A percentile compares a stretch with the other conserved stretches of the same genome.
Evolutionary conservation across 2,797 vertebrate species (phyloP).

Genomic region (Catostomus latipinnis): DNA sequence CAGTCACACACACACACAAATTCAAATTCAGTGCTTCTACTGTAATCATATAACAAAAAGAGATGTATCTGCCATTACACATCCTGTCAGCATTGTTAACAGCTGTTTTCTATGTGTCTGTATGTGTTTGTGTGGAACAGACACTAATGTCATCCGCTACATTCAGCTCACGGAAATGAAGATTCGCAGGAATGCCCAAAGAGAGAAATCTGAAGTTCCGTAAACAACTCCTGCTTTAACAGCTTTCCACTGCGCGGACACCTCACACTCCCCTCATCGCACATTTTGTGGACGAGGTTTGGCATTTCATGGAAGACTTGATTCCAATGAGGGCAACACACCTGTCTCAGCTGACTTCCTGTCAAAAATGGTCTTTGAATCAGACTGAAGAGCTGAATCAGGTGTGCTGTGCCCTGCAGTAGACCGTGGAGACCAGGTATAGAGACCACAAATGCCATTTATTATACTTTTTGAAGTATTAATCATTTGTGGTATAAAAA

Average conservation of each 20-base stretch:
- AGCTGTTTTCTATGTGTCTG: conserved; percentile 19
- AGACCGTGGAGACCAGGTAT: conserved; percentile 2
- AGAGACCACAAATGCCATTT: conserved; percentile 27
- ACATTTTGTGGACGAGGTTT: conserved; percentile 38
- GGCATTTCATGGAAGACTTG: conserved; percentile 24
- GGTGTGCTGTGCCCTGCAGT: conserved; percentile 20
- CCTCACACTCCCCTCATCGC: conserved; percentile 39
- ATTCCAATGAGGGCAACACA: conserved; percentile 15
- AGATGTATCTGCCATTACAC: neutral
- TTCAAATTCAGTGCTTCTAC: neutral
- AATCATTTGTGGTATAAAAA: conserved; percentile 9
- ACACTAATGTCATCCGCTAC: conserved; percentile 97
- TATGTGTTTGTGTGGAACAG: conserved; percentile 76
- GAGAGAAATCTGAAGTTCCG: conserved; percentile 91
- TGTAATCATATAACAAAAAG: neutral
- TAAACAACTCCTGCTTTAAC: conserved; percentile 69
- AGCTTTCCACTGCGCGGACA: conserved; percentile 38
- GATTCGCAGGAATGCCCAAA: conserved; percentile 92
- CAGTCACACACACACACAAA: conserved; percentile 36
- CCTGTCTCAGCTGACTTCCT: conserved; percentile 30
- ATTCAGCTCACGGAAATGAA: conserved; percentile 99
- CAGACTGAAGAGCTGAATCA: conserved; percentile 35
- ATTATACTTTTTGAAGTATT: conserved; percentile 1
- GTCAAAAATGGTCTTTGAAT: conserved; percentile 24
- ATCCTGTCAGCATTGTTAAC: conserved; percentile 7